phyloP scores from a whole-genome alignment of 2,113 vertebrate species.

The Microcebus tavaratra region DNA sequence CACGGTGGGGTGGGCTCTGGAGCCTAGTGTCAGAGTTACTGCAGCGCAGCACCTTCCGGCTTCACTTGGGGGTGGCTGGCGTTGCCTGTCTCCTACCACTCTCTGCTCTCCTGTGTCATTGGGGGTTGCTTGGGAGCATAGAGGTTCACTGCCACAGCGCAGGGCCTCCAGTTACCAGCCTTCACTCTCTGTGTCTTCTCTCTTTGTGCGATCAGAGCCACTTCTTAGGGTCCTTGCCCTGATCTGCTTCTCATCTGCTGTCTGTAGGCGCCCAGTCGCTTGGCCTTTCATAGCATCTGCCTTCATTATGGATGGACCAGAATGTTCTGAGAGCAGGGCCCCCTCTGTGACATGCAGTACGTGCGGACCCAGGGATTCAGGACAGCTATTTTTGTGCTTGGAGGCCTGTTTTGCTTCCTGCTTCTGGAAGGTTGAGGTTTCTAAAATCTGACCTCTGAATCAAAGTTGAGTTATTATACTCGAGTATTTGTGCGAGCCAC shows the following conservation, averaged over 20 bases:
- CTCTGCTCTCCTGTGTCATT: too few species aligned
- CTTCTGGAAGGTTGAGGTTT: conserved; percentile 19
- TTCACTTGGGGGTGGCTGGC: background rate
- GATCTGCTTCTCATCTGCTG: background rate
- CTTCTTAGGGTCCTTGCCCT: background rate
- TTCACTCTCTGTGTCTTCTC: accelerated
- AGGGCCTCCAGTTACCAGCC: accelerated
- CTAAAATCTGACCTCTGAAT: background rate
- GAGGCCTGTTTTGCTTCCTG: background rate
- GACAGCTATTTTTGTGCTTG: background rate
- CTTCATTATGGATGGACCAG: too few species aligned
- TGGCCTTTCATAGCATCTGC: background rate
- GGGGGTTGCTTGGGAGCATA: background rate
- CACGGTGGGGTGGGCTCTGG: background rate
- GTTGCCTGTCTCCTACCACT: background rate
- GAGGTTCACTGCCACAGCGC: background rate
- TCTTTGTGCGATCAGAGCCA: background rate
- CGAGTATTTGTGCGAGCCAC: background rate
- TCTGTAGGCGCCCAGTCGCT: background rate
- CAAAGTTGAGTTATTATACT: background rate
- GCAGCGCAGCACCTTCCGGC: background rate
- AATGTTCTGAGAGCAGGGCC: background rate
- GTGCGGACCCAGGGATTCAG: background rate
- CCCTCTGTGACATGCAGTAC: background rate
- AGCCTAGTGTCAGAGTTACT: background rate